These are phyloP conservation scores for Girardia tigrina DNA, from an alignment of 2,888 invertebrate genomes.

Conservation along the genomic window DNA sequence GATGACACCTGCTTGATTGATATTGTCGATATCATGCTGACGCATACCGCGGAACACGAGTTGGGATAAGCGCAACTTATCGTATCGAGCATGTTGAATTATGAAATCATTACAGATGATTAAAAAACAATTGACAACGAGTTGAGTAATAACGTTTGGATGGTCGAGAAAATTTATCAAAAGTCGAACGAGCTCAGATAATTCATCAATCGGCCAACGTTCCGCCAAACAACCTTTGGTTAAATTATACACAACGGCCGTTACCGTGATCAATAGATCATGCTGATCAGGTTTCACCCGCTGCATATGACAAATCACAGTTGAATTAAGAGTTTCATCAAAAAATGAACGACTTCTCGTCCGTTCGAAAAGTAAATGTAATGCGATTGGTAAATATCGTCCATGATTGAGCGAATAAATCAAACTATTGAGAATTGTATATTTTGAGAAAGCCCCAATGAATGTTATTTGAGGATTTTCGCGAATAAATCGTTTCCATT, in stretches of 20 bases:
- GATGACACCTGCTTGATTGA: slow-evolving; percentile 66
- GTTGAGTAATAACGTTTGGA: slow-evolving; percentile 58
- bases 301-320: background rate
- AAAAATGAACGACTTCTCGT: background rate
- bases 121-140: slow-evolving; percentile 62
- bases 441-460: background rate
- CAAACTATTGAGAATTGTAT: background rate
- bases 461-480: slow-evolving; percentile 16
- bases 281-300: slow-evolving; percentile 46
- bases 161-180: slow-evolving; percentile 57
- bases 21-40: slow-evolving; percentile 59
- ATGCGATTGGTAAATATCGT: background rate
- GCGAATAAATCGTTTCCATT: background rate
- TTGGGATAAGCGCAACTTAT: slow-evolving; percentile 54
- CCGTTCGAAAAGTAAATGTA: background rate
- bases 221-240: slow-evolving; percentile 58
- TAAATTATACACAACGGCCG: slow-evolving; percentile 63
- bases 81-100: slow-evolving; percentile 58
- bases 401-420: background rate
- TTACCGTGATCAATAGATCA: slow-evolving; percentile 63
- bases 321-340: slow-evolving; percentile 18
- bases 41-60: slow-evolving; percentile 63
- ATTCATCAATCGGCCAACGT: slow-evolving; percentile 41
- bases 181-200: slow-evolving; percentile 44
- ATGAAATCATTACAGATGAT: slow-evolving; percentile 65